Base-by-base conservation (phyloP, 30 jellyfish, hydroid and myxozoan species). In the Aurelia sp. region DNA sequence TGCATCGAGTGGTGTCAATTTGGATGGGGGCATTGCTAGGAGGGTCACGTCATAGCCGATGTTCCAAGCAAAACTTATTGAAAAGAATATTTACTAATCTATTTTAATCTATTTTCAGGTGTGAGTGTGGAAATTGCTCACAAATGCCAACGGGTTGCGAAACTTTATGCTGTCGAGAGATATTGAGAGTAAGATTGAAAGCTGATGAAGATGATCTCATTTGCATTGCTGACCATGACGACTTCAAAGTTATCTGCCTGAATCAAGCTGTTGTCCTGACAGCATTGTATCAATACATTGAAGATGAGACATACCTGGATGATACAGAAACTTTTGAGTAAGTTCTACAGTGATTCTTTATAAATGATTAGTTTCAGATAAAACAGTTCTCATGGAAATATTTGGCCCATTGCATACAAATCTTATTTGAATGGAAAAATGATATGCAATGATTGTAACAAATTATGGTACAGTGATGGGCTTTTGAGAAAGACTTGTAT, bases 71-170 rank as follows among this genome's bases (percentile, higher is more conserved):
- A 20, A 4, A 20, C n/a, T 5, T 20, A 20, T 20, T 20, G 40
- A 16, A 20, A 63, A 19, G 33, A 7, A 44, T 20, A 19, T 63
- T 20, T 22, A 17, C n/a, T n/a, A n/a, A n/a, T n/a, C 67, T 15
- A 20, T 58, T 15, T 58, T 58, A 2, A 15, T 2, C 24, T 63
- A 20, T 63, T 44, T 20, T n/a, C 74, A 63, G 74, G 74, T 63
- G 74, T 44, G 51, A 44, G n/a, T 63, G 74, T 44, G 31, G 74
- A 44, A 63, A 63, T 13, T 63, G 74, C 20, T 5, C 74, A 63
- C 51, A 35, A 21, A 63, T 63, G 74, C 74, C 74, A 44, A 63
- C 74, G 2, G 74, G 74, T 20, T 13, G 74, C 1, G 40, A 63
- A 63, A 63, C 52, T 44, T 19, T 63, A 44, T 63, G 74, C n/a